Evolutionary conservation across 2,113 vertebrate genomes (phyloP).

Genomic region (Megaleporinus macrocephalus): DNA sequence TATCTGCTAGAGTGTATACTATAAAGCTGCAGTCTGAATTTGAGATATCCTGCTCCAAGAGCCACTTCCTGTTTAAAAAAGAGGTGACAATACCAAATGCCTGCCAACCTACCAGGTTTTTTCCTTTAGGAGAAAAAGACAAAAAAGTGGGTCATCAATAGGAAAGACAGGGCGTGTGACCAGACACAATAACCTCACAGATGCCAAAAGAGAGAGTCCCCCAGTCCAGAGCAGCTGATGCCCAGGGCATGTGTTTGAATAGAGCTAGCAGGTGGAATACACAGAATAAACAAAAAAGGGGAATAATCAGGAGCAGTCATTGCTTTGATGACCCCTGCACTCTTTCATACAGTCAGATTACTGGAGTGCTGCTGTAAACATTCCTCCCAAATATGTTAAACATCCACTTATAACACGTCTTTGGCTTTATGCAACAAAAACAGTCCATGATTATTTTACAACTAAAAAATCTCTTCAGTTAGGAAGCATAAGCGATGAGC

Average conservation of each 20-base stretch:
- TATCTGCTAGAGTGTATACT: too few species aligned
- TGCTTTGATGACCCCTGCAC: slow-evolving; percentile 3
- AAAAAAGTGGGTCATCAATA: slow-evolving; percentile 44
- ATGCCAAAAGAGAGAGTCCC: slow-evolving; percentile 10
- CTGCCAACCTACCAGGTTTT: background rate
- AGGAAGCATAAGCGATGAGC: too few species aligned
- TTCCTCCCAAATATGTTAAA: too few species aligned
- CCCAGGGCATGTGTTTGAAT: background rate
- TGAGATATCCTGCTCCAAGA: slow-evolving; percentile 2
- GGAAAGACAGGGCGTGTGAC: slow-evolving; percentile 18
- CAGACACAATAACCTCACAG: slow-evolving; percentile 19
- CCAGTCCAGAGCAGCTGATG: slow-evolving; percentile 5
- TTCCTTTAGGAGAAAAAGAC: background rate
- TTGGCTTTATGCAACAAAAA: too few species aligned
- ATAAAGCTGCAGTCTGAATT: background rate
- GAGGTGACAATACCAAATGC: background rate
- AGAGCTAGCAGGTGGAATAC: background rate
- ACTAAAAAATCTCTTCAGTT: too few species aligned
- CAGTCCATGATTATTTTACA: too few species aligned
- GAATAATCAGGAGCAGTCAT: background rate
- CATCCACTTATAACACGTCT: too few species aligned
- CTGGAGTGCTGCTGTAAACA: too few species aligned
- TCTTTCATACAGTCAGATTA: too few species aligned
- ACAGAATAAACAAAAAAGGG: background rate
- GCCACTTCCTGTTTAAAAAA: slow-evolving; percentile 27